These are phyloP conservation scores for Brachypodius melanocephalos DNA, from an alignment of 2,113 vertebrate species.

Conservation along the genomic window DNA sequence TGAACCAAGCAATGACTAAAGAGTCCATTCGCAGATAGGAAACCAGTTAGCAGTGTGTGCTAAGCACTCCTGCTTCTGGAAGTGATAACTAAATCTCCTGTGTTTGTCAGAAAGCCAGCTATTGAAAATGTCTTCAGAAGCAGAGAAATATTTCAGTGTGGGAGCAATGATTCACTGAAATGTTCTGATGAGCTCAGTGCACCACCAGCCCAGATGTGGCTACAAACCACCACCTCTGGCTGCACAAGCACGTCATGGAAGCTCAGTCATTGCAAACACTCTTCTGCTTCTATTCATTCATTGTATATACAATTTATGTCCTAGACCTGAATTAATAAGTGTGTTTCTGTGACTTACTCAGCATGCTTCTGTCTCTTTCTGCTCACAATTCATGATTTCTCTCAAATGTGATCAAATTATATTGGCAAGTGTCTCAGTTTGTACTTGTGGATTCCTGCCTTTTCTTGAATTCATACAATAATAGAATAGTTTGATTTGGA, in stretches of 20 bases:
- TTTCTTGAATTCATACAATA: neutral
- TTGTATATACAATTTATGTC: neutral
- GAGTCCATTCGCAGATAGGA: neutral
- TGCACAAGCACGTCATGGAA: neutral
- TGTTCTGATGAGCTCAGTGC: neutral
- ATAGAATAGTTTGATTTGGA: neutral
- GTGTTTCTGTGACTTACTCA: neutral
- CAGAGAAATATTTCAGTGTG: neutral
- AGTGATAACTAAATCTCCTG: neutral
- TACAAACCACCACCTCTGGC: neutral
- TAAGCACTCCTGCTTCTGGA: neutral
- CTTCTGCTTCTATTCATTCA: neutral
- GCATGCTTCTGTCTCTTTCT: neutral
- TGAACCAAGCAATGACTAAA: neutral
- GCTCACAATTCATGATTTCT: neutral
- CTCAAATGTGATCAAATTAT: constrained; percentile 6
- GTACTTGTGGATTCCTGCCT: neutral
- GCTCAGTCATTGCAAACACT: neutral
- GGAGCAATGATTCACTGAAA: constrained; percentile 1
- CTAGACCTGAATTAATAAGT: neutral
- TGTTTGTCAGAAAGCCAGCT: neutral
- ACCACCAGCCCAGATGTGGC: neutral
- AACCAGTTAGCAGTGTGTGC: neutral
- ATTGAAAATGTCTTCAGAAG: neutral
- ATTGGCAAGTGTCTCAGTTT: neutral